These are phyloP conservation scores for Carcharodon carcharias DNA, from an alignment of 2,797 vertebrate species.

Conservation along the genomic window DNA sequence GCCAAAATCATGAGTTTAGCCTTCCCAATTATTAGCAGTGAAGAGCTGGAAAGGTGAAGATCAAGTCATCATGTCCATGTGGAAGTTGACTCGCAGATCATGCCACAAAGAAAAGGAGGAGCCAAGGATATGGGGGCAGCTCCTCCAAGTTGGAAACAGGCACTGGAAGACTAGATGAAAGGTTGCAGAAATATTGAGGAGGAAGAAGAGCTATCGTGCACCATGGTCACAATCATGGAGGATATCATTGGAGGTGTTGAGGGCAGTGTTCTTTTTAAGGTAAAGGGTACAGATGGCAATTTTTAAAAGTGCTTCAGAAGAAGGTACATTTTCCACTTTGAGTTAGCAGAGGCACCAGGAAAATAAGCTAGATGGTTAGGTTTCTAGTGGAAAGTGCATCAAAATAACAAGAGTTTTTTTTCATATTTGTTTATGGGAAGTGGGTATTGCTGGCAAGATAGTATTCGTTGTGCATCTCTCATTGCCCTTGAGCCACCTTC, in stretches of 20 bases:
- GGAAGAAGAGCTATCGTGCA: neutral
- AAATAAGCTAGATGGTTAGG: neutral
- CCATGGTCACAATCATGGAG: neutral
- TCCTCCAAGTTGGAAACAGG: too few species aligned
- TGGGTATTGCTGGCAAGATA: too few species aligned
- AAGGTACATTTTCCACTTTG: neutral
- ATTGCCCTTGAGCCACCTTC: too few species aligned
- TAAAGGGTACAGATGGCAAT: neutral
- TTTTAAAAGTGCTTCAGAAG: neutral
- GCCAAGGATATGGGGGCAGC: too few species aligned
- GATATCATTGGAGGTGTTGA: neutral
- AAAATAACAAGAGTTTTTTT: neutral
- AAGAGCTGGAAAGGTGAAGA: too few species aligned
- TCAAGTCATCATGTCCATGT: neutral
- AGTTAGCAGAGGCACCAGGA: neutral
- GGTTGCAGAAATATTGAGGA: neutral
- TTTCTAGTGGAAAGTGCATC: neutral
- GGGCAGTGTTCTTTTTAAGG: neutral
- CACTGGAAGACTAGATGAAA: neutral
- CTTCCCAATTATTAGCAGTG: neutral
- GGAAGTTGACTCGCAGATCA: neutral
- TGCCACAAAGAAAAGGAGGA: neutral
- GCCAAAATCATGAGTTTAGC: neutral
- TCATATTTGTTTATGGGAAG: too few species aligned
- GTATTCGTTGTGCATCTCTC: too few species aligned